Evolutionary conservation across 2,797 vertebrate species (phyloP), one percentile per base, ranked within the genome.

Genomic region (Acanthurus leucopareius): DNA sequence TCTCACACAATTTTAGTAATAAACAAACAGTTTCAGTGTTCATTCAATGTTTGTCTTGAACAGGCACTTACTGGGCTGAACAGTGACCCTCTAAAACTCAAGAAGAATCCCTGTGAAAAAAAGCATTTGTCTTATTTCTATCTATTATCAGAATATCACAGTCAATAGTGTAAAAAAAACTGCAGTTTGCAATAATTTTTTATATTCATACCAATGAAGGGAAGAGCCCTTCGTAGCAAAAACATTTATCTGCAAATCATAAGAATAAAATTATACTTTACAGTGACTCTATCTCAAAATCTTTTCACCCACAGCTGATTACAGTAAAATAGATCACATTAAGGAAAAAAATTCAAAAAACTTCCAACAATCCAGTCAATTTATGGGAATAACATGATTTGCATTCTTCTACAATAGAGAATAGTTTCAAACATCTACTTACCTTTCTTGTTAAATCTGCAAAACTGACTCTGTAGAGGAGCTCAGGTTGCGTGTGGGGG

Each of bases 81-180:
- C 56, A 22, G 48, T n/a, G 9, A 15, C 40, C 25, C 10, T 47
- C 69, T 67, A 47, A 20, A 22, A 54, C 42, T 69, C 22, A 32
- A 82, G 25, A 0, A 82, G 10, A 62, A 77, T 49, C 69, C 77
- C 84, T 86, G 44, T 7, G 38, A 5, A 47, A 73, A 35, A 52
- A n/a, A 2, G 1, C 14, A 0, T 10, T 0, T 35, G 35, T 15
- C 7, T 69, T 40, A 25, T 25, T 54, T 38, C 8, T 4, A 20
- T 7, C 4, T 10, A 6, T 32, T 13, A 48, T 20, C 17, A 65
- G 25, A 25, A 13, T 25, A 45, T 25, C 13, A 35, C 13, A 47
- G 17, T 61, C 15, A 4, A 11, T 10, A 9, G 2, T n/a, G 8
- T n/a, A 38, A 68, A 40, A 40, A 40, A 45, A n/a, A 16, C 25